Percentiles rank a stretch among this genome's conserved stretches.
These are phyloP conservation scores for Erebia ligea DNA, from an alignment of 2,888 invertebrate species.

Conservation along the genomic window DNA sequence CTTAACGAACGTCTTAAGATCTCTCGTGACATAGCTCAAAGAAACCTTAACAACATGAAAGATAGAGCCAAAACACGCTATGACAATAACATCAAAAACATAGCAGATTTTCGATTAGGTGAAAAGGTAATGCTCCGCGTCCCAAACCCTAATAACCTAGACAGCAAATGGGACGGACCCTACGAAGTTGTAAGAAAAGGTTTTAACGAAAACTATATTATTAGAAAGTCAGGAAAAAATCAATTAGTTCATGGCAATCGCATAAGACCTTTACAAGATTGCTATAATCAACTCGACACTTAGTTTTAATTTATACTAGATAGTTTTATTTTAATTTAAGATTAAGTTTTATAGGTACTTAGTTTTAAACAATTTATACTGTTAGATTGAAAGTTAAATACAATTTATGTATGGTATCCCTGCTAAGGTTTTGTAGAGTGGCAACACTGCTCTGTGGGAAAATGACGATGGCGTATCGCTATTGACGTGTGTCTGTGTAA, in stretches of 20 bases:
- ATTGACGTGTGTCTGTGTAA: no score
- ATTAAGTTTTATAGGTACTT: no score
- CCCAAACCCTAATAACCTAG: conserved; percentile 49
- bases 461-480: no score
- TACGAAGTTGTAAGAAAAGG: conserved; percentile 45
- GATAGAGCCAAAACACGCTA: conserved; percentile 51
- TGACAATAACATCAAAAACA: conserved; percentile 46
- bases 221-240: conserved; percentile 35
- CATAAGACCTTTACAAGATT: conserved; percentile 34
- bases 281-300: not conserved
- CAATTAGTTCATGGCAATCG: conserved; percentile 40
- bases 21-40: conserved; percentile 44
- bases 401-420: no score
- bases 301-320: conserved; percentile 15
- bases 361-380: no score
- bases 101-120: conserved; percentile 42
- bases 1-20: conserved; percentile 46
- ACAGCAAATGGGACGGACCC: conserved; percentile 49
- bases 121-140: conserved; percentile 38
- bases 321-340: no score
- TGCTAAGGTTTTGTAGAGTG: no score
- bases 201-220: conserved; percentile 39
- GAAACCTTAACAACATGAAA: conserved; percentile 46
- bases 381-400: no score
- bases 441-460: no score